Evolutionary conservation across 2,113 vertebrate species (phyloP).

Genomic region (Chloropsis hardwickii): DNA sequence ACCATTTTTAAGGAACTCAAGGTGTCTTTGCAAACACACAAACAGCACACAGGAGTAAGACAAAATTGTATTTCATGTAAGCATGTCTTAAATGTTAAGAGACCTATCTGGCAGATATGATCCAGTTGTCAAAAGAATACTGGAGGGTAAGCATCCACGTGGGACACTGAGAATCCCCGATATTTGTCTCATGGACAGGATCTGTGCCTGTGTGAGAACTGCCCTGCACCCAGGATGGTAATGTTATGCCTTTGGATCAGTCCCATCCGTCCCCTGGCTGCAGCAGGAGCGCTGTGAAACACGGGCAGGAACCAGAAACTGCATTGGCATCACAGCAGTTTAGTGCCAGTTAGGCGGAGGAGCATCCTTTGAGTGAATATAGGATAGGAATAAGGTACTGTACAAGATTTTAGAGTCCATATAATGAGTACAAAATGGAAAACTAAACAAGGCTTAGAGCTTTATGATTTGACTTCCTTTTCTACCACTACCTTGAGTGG

Average conservation of each 20-base stretch:
- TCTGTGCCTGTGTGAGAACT: not conserved
- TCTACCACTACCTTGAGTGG: not conserved
- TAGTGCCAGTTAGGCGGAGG: not conserved
- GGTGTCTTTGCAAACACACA: not conserved
- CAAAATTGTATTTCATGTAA: slow-evolving; percentile 25
- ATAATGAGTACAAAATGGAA: not conserved
- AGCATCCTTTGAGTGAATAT: not conserved
- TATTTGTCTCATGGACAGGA: not conserved
- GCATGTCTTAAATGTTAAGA: not conserved
- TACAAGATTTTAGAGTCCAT: slow-evolving; percentile 35
- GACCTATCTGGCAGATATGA: not conserved
- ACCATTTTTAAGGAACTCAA: slow-evolving; percentile 17
- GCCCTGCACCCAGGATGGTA: not conserved
- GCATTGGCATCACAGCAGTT: not conserved
- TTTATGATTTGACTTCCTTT: slow-evolving; percentile 13
- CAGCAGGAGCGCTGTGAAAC: not conserved
- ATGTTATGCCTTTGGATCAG: not conserved
- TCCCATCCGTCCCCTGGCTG: not conserved
- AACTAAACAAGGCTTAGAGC: not conserved
- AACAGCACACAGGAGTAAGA: slow-evolving; percentile 39
- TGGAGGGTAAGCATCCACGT: not conserved
- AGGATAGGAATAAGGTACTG: not conserved
- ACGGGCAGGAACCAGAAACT: not conserved
- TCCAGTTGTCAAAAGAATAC: not conserved
- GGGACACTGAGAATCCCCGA: not conserved